Base-by-base conservation (phyloP, 2,113 vertebrate species). In the Vidua chalybeata region DNA sequence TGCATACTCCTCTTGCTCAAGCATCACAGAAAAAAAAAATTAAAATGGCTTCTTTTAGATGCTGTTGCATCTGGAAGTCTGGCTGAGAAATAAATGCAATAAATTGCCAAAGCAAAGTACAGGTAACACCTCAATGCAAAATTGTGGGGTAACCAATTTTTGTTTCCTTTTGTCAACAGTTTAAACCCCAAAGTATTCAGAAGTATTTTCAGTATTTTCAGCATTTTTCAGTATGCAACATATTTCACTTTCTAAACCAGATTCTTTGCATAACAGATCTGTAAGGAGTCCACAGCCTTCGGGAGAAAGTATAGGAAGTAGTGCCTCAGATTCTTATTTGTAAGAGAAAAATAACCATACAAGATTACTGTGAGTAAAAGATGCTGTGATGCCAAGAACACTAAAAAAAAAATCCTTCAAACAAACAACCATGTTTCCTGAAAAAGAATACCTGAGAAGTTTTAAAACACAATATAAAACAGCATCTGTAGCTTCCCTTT, bases 351-450 rank as follows among this genome's bases (percentile, higher is more conserved):
- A 58, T 9, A 87, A 90, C 5, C 13, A 75, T 3, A 58, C 11
- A 71, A n/a, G 22, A 62, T 7, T 43, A 43, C 28, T 62, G 35
- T 39, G 55, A 91, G 54, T 51, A 73, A 52, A 77, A 69, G 49
- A 55, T 27, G 35, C 8, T 14, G 15, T 26, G 35, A 68, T 37
- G 41, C 11, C 24, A 84, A 82, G 24, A 79, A 56, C 20, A 55
- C 4, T 15, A 33, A 87, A 62, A 63, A 35, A 45, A 26, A 59
- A 30, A n/a, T 20, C 30, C 27, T 73, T 20, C 21, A 52, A 81
- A 66, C 0, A 1, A 81, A 3, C 35, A 87, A 74, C 5, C 0
- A 1, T 6, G 20, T 75, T 37, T 48, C 15, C 41, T 74, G 54
- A 77, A 81, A 73, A 7, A 14, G 17, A 64, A 21, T 2, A 16